Evolutionary conservation across 2,797 vertebrate species (phyloP).

Genomic region (Parauchenoglanis punctatus): DNA sequence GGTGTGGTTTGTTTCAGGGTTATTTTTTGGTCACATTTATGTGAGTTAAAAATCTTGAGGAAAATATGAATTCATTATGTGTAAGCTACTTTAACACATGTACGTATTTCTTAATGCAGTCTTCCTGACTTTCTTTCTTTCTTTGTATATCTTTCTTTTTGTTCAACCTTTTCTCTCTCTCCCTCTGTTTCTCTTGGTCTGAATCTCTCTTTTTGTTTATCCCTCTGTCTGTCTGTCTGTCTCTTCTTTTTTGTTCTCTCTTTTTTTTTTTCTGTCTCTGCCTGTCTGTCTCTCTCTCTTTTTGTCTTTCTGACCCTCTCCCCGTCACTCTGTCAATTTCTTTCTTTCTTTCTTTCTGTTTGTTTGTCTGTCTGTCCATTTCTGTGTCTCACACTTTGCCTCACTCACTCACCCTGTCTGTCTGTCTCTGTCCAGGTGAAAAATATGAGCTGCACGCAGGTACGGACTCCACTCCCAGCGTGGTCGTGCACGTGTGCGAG

Average conservation of each 20-base stretch:
- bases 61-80: background rate
- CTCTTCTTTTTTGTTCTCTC: too few relatives aligned
- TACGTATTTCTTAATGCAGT: background rate
- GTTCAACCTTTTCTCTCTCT: too few relatives aligned
- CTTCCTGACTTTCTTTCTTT: too few relatives aligned
- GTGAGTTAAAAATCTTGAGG: background rate
- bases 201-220: too few relatives aligned
- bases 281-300: too few relatives aligned
- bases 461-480: constrained; percentile 95
- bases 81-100: background rate
- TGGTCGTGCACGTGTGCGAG: constrained; percentile 97
- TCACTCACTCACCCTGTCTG: background rate
- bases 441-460: constrained; percentile 97
- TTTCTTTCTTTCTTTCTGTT: background rate
- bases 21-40: background rate
- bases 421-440: constrained; percentile 78
- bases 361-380: background rate
- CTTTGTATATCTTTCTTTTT: too few relatives aligned
- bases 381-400: background rate
- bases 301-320: too few relatives aligned
- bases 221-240: too few relatives aligned
- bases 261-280: too few relatives aligned
- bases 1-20: background rate
- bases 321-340: background rate
- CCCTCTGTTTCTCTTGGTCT: too few relatives aligned